Evolutionary conservation across 2,888 invertebrate species (phyloP).

Genomic region (Trissolcus brochymenae): DNA sequence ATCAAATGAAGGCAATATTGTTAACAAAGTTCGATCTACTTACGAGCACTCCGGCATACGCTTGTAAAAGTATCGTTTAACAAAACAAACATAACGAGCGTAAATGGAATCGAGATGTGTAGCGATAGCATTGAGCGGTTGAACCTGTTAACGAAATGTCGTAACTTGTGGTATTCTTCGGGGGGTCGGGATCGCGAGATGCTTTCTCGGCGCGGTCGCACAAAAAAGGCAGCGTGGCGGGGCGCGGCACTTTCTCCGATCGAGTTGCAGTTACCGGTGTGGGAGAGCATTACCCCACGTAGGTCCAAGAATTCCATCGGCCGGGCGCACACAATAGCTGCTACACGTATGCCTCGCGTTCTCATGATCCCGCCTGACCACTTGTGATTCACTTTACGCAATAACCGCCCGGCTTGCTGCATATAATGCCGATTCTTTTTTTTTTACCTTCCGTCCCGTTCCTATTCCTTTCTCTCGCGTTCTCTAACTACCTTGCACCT

Average conservation of each 20-base stretch:
- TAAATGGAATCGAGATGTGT: not conserved
- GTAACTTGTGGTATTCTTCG: constrained; percentile 10
- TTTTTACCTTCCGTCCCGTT: constrained; percentile 33
- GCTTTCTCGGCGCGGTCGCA: constrained; percentile 29
- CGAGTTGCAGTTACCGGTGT: constrained; percentile 41
- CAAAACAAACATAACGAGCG: not conserved
- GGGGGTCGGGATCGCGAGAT: constrained; percentile 31
- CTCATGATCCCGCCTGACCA: constrained; percentile 63
- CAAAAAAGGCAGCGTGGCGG: constrained; percentile 34
- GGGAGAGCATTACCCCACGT: constrained; percentile 49
- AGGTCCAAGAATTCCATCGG: constrained; percentile 48
- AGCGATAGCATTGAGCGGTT: constrained; percentile 9
- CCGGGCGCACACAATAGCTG: constrained; percentile 35
- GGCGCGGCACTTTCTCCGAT: constrained; percentile 56
- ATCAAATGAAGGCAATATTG: too few relatives aligned
- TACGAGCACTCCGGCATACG: too few relatives aligned
- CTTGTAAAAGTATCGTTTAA: too few relatives aligned
- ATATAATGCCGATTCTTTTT: constrained; percentile 59
- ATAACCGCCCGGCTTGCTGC: constrained; percentile 60
- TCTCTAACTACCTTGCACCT: constrained; percentile 55
- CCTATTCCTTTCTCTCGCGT: constrained; percentile 53
- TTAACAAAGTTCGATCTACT: too few relatives aligned
- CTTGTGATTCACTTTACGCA: constrained; percentile 65
- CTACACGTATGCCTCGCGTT: constrained; percentile 58
- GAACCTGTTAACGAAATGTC: constrained; percentile 53